These are phyloP conservation scores for Enteromius thamalakanensis DNA, from an alignment of 2,797 vertebrate genomes.

Conservation along the genomic window DNA sequence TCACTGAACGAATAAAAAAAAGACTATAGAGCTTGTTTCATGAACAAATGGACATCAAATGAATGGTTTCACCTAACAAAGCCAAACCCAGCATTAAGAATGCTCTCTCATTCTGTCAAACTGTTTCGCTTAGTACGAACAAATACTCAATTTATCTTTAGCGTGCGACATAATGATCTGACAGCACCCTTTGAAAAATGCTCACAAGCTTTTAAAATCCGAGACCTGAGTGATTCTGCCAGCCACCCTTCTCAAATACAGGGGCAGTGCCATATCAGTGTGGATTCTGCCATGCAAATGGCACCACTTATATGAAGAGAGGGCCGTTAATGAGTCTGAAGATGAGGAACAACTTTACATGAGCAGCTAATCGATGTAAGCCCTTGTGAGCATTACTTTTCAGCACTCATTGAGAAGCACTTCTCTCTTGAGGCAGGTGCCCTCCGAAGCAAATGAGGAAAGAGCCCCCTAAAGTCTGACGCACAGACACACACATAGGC, in stretches of 20 bases:
- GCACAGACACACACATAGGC: constrained; percentile 39
- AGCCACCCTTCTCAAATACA: neutral
- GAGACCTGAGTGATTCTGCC: constrained; percentile 29
- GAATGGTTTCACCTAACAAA: constrained; percentile 17
- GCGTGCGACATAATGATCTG: constrained; percentile 7
- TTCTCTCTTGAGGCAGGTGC: constrained; percentile 35
- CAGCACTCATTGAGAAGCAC: constrained; percentile 7
- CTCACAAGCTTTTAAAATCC: constrained; percentile 41
- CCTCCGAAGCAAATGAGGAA: constrained; percentile 13
- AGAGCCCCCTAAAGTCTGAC: constrained; percentile 30
- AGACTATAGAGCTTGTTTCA: neutral
- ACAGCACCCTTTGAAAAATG: constrained; percentile 23
- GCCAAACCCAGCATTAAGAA: neutral
- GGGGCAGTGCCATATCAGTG: neutral
- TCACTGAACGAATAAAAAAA: neutral
- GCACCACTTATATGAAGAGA: constrained; percentile 22
- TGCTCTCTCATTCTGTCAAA: neutral
- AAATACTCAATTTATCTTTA: constrained; percentile 12
- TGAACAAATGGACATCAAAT: neutral
- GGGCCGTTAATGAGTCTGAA: constrained; percentile 36
- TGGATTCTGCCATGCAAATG: constrained; percentile 29
- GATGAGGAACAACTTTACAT: constrained; percentile 28
- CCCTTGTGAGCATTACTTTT: constrained; percentile 37
- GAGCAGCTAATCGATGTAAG: constrained; percentile 46
- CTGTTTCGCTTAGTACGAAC: neutral